Percentiles rank a stretch among this genome's conserved stretches.
Conservation (phyloP, 2,888 invertebrate species). For the Gymnocheta viridis region DNA sequence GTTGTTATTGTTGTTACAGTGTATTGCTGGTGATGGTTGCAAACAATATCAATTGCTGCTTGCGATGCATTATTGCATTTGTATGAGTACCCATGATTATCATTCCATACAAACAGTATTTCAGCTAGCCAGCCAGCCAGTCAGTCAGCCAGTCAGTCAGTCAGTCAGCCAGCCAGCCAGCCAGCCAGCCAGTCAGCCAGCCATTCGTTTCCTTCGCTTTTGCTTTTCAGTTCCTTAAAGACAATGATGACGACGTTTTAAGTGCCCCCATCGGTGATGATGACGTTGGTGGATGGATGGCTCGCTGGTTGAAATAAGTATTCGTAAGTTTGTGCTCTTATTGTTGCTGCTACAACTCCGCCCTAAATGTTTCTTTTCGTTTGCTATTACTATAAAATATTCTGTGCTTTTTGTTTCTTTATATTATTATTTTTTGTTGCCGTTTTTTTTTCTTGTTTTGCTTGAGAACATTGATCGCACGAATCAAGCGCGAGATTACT, state of each 20-base stretch:
- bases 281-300: constrained; percentile 43
- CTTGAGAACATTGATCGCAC: constrained; percentile 67
- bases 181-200: constrained; percentile 24
- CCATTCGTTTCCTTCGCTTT: constrained; percentile 34
- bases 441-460: background rate
- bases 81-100: constrained; percentile 64
- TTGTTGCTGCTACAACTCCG: constrained; percentile 67
- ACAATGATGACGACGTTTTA: constrained; percentile 67
- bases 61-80: constrained; percentile 40
- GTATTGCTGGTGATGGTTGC: constrained; percentile 27
- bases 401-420: constrained; percentile 35
- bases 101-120: constrained; percentile 52
- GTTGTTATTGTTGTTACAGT: constrained; percentile 24
- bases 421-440: constrained; percentile 16
- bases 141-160: constrained; percentile 24
- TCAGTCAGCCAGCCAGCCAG: constrained; percentile 26
- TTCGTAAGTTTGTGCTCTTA: constrained; percentile 1
- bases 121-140: constrained; percentile 27
- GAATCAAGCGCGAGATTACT: constrained; percentile 75
- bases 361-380: constrained; percentile 63
- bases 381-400: constrained; percentile 46
- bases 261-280: constrained; percentile 67
- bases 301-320: constrained; percentile 17
- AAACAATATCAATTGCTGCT: constrained; percentile 64
- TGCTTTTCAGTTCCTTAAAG: constrained; percentile 60